Base-by-base conservation (phyloP, 2,888 invertebrate species). In the Galerucella nymphaeae region DNA sequence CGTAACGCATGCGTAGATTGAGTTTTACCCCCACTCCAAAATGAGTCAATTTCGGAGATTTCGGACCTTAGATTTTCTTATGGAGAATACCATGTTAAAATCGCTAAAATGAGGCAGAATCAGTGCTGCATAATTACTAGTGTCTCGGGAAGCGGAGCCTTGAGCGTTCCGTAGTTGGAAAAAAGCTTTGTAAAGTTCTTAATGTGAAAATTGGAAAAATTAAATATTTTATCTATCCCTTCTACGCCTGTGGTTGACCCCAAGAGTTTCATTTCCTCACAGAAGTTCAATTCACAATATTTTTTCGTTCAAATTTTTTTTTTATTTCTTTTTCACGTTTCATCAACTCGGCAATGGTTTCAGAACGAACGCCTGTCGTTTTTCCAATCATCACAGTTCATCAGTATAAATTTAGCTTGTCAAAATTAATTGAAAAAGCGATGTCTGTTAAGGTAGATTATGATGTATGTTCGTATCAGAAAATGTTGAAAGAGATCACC, bases 401-500 rank as follows among this genome's bases (percentile, higher is more conserved):
- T 72, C 67, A 72, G 64, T 67, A 63, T 67, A 63, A 53, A 72
- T 72, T 72, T 72, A 57, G 71, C 50, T 57, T 63, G 71, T 67
- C 71, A 67, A 67, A 67, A 72, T 72, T 72, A 72, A 72, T 67
- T 72, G 71, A 67, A 67, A 67, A 72, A 63, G 63, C 57, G 71
- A 67, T 67, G 71, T 67, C 57, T 72, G 67, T 67, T 67, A 57
- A 62, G 18, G 71, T 57, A 63, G 66, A 67, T 66, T 67, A 69
- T 69, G 69, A 69, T 69, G 48, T 59, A 69, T 62, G 41, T 62
- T 53, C 53, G 53, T 18, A 53, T 18, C 53, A 53, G 18, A 53
- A 53, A 53, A 53, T 10, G 16, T 16, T 53, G 18, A 53, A 53
- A 53, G 53, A 16, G 53, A 53, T 53, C 16, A 18, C 53, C 53